Base-by-base conservation (phyloP, 2,888 invertebrate species). In the Eustalomyia histrio region DNA sequence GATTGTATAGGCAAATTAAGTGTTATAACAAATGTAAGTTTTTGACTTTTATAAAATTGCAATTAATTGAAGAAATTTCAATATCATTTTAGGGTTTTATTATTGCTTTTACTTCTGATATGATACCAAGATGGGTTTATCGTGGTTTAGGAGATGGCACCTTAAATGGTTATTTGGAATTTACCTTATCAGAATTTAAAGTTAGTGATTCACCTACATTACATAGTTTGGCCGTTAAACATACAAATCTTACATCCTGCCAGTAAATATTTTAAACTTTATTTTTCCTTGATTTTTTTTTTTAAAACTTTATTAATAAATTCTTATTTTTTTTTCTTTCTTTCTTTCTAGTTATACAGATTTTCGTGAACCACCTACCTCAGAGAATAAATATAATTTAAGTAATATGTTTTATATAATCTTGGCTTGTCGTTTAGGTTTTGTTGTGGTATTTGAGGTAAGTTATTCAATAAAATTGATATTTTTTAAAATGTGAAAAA, bases 81-180 rank as follows among this genome's bases (percentile, higher is more conserved):
- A n/a, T n/a, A n/a, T n/a, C n/a, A n/a, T n/a, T n/a, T 91, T 92
- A 98, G 98, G 98, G 96, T 33, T 96, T 98, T 88, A 98, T 99
- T 86, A 98, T 99, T 89, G 98, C 98, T 9, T 97, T 99, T 91
- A 98, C 99, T 4, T 98, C 98, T 1, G 97, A 98, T 89, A 97
- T 98, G 91, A 97, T 99, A 85, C 98, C 98, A 6, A 94, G 96
- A 14, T 91, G 97, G 79, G 96, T 98, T 39, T 99, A 97, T 91
- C 92, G 92, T 76, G 87, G 92, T 9, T 9, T 87, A 90, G 1
- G 92, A n/a, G 92, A 93, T 87, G 92, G 92, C 14, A 92, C 92
- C 0, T 91, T 97, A 58, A 88, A 93, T 21, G 95, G 96, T 35
- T 99, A 96, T 91, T 92, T 97, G 47, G 94, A 97, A 86, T 93